A percentile compares a stretch with the other conserved stretches of the same genome.
phyloP scores from a whole-genome alignment of 2,113 vertebrate genomes.

The Forbesichthys papilliferus region DNA sequence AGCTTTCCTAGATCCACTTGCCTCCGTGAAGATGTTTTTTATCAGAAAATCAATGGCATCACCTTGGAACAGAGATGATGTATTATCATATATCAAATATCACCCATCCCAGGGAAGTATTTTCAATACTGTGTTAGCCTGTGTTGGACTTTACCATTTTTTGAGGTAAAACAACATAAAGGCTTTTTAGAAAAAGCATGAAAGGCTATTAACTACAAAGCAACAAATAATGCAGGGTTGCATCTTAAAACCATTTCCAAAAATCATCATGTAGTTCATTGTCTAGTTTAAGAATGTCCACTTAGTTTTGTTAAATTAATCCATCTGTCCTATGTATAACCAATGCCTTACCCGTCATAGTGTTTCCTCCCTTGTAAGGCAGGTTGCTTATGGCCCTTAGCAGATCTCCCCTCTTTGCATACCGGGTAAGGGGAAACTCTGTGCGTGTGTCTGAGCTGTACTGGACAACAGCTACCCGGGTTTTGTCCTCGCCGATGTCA shows the following conservation, averaged over 20 bases:
- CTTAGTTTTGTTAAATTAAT: not conserved
- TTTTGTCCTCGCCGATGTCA: slow-evolving; percentile 91
- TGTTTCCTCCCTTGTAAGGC: slow-evolving; percentile 98
- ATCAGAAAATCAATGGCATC: slow-evolving; percentile 92
- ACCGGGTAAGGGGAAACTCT: slow-evolving; percentile 91
- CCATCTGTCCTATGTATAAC: not conserved
- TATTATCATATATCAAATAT: not conserved
- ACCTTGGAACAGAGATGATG: slow-evolving; percentile 72
- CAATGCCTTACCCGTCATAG: slow-evolving; percentile 87
- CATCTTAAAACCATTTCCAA: too few species aligned
- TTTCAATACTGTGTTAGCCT: too few species aligned
- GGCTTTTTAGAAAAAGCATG: not conserved
- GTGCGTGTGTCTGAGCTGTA: slow-evolving; percentile 97
- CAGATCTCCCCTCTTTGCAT: slow-evolving; percentile 85
- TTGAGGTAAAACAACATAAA: too few species aligned
- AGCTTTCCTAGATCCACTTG: slow-evolving; percentile 88
- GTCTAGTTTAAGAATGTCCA: too few species aligned
- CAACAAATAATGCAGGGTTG: not conserved
- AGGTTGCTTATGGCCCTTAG: slow-evolving; percentile 90
- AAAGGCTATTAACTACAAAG: not conserved
- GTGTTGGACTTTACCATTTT: too few species aligned
- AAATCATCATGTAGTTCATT: too few species aligned
- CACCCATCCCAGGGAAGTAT: not conserved
- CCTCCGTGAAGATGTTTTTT: slow-evolving; percentile 89
- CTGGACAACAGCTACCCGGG: slow-evolving; percentile 92